phyloP scores from a whole-genome alignment of 1,140 invertebrate species.

The Ips typographus region DNA sequence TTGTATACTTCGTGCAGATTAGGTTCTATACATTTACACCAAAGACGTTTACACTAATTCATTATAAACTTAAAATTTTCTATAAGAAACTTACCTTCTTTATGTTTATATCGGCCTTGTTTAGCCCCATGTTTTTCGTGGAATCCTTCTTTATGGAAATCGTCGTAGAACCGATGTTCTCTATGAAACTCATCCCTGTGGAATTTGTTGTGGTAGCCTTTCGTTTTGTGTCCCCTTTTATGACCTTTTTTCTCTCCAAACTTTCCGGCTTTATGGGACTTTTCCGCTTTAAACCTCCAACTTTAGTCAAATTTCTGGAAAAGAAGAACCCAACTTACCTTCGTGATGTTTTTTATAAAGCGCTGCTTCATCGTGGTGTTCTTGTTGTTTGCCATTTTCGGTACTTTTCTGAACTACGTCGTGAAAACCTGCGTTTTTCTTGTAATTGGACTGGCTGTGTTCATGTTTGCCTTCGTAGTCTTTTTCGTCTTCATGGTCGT shows the following conservation, averaged over 20 bases:
- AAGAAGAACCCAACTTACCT: not conserved
- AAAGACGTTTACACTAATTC: no score
- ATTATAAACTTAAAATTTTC: no score
- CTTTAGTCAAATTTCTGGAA: not conserved
- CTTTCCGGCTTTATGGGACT: constrained; percentile 68
- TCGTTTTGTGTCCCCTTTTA: constrained; percentile 74
- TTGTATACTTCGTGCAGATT: no score
- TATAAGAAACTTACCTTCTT: constrained; percentile 56
- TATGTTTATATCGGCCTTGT: constrained; percentile 68
- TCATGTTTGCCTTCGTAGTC: not conserved
- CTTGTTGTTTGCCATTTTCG: not conserved
- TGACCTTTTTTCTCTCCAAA: constrained; percentile 73
- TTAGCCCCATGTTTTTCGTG: constrained; percentile 63
- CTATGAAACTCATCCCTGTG: constrained; percentile 83
- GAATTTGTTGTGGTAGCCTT: constrained; percentile 75
- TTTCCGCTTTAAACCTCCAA: constrained; percentile 52
- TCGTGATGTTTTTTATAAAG: constrained; percentile 14
- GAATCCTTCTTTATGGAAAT: constrained; percentile 71
- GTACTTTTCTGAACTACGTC: not conserved
- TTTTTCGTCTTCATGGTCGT: not conserved
- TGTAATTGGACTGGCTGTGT: not conserved
- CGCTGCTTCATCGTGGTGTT: constrained; percentile 11
- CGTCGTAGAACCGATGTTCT: constrained; percentile 81
- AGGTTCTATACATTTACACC: no score
- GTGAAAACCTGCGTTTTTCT: constrained; percentile 4